A percentile compares a stretch with the other conserved stretches of the same genome.
phyloP scores from a whole-genome alignment of 2,797 vertebrate genomes.

The Simalia tracyae region DNA sequence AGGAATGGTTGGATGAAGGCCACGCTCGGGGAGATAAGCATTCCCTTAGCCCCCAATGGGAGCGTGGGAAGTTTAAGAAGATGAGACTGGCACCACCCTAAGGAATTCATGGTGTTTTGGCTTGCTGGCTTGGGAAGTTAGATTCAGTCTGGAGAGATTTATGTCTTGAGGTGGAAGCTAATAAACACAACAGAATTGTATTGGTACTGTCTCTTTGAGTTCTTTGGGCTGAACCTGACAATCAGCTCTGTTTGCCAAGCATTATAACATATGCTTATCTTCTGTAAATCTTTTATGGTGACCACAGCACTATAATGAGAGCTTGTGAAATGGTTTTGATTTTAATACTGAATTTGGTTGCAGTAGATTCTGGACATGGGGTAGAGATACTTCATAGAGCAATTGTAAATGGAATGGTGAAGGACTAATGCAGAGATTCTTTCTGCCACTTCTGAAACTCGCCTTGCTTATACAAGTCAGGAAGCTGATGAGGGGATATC shows the following conservation, averaged over 20 bases:
- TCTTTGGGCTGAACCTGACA: too few species aligned
- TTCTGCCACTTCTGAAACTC: background rate
- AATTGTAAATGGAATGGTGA: background rate
- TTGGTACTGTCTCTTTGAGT: too few species aligned
- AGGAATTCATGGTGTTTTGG: too few species aligned
- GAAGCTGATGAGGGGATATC: background rate
- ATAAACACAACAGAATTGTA: too few species aligned
- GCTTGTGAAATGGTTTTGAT: background rate
- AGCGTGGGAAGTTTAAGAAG: too few species aligned
- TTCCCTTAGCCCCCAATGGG: too few species aligned
- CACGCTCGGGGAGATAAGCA: too few species aligned
- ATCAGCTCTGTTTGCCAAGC: background rate
- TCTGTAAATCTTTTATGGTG: background rate
- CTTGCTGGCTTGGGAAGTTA: too few species aligned
- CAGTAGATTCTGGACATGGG: background rate
- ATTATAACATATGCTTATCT: background rate
- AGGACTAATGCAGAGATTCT: background rate
- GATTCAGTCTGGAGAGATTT: too few species aligned
- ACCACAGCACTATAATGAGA: background rate
- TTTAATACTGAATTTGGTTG: background rate
- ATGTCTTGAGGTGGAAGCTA: too few species aligned
- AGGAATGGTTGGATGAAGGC: too few species aligned
- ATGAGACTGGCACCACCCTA: too few species aligned
- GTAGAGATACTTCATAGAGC: background rate
- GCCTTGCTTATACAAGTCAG: background rate